Percentiles rank a stretch among this genome's conserved stretches.
Conservation (phyloP, 1,140 invertebrate genomes). For the Psix sp. region DNA sequence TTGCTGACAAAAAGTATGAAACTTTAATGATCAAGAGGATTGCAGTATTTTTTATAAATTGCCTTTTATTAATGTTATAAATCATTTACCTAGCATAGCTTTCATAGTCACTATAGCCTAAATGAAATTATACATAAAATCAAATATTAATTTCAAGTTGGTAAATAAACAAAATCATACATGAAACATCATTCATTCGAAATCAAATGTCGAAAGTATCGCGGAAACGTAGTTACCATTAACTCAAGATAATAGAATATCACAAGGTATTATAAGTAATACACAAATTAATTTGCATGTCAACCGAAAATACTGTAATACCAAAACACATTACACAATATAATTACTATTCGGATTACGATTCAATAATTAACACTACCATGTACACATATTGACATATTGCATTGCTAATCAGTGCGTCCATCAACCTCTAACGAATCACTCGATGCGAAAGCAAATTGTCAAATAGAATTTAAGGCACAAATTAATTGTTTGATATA, state of each 20-base stretch:
- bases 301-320: conserved; percentile 49
- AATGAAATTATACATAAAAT: too few species aligned
- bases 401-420: conserved; percentile 30
- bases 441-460: conserved; percentile 32
- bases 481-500: conserved; percentile 31
- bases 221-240: conserved; percentile 35
- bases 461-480: conserved; percentile 8
- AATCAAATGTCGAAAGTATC: conserved; percentile 13
- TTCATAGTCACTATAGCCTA: too few species aligned
- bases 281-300: conserved; percentile 57
- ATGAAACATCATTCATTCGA: not conserved
- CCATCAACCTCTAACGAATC: conserved; percentile 18
- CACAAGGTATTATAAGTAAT: conserved; percentile 45
- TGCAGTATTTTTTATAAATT: too few species aligned
- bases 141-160: too few species aligned
- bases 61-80: too few species aligned
- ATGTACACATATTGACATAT: conserved; percentile 37
- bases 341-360: conserved; percentile 52
- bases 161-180: too few species aligned
- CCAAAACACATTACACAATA: conserved; percentile 51
- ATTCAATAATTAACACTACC: conserved; percentile 47
- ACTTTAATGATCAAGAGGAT: too few species aligned
- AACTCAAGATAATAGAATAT: conserved; percentile 37
- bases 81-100: too few species aligned
- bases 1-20: too few species aligned